Evolutionary conservation across 2,888 invertebrate genomes (phyloP).

Genomic region (Blomia tropicalis): DNA sequence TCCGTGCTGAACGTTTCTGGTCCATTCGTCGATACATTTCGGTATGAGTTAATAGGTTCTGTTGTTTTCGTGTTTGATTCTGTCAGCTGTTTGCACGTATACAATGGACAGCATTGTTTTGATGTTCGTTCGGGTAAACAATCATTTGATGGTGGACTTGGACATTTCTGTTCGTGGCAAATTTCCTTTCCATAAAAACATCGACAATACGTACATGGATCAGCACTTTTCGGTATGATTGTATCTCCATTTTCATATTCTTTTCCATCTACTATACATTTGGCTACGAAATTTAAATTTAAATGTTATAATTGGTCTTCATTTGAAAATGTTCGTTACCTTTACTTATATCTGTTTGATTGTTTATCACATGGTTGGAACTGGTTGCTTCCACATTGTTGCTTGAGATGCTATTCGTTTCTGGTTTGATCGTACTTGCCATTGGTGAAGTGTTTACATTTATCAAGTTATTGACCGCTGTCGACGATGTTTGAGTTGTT

Average conservation of each 20-base stretch:
- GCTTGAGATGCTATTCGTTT: background rate
- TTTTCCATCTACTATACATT: conserved; percentile 14
- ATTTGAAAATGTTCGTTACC: background rate
- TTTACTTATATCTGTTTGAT: background rate
- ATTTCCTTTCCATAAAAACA: conserved; percentile 46
- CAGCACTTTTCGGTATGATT: conserved; percentile 37
- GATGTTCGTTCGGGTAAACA: conserved; percentile 54
- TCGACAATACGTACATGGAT: conserved; percentile 43
- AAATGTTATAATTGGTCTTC: background rate
- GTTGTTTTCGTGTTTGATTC: background rate
- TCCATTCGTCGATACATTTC: background rate
- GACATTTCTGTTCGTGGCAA: conserved; percentile 44
- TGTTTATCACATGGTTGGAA: background rate
- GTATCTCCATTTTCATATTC: conserved; percentile 40
- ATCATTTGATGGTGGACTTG: conserved; percentile 38
- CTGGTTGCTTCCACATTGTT: background rate
- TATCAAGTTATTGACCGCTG: background rate
- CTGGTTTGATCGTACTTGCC: background rate
- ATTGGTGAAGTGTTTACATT: background rate
- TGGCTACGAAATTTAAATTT: background rate
- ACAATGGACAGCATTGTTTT: conserved; percentile 62
- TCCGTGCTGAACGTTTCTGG: background rate
- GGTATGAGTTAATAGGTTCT: too few relatives aligned
- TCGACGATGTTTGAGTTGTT: background rate
- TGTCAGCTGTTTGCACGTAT: conserved; percentile 37